Percentiles rank a stretch among this genome's conserved stretches.
Evolutionary conservation across 2,113 vertebrate species (phyloP).

Genomic region (Onychostoma macrolepis): DNA sequence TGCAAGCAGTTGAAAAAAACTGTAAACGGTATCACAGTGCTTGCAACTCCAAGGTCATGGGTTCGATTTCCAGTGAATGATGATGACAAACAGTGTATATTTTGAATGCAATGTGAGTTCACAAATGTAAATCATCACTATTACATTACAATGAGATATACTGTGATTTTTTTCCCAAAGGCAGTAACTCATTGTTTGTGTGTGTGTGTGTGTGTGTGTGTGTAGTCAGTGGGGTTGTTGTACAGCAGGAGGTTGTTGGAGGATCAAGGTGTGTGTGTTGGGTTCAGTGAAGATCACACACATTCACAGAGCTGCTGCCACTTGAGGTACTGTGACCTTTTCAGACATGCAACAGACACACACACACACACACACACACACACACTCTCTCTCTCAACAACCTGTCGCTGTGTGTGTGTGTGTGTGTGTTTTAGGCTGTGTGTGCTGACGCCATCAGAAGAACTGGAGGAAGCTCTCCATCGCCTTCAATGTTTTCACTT

Average conservation of each 20-base stretch:
- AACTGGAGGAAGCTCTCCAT: slow-evolving; percentile 60
- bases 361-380: slow-evolving; percentile 24
- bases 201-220: not conserved
- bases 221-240: slow-evolving; percentile 56
- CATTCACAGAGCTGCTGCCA: slow-evolving; percentile 43
- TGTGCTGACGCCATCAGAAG: slow-evolving; percentile 55
- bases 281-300: slow-evolving; percentile 48
- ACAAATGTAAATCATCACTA: too few relatives aligned
- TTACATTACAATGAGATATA: not conserved
- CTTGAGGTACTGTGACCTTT: slow-evolving; percentile 56
- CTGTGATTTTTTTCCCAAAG: not conserved
- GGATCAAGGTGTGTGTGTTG: slow-evolving; percentile 63
- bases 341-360: slow-evolving; percentile 30
- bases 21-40: too few relatives aligned
- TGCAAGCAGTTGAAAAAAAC: too few relatives aligned
- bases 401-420: not conserved
- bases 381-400: not conserved
- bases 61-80: too few relatives aligned
- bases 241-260: slow-evolving; percentile 68
- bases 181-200: too few relatives aligned
- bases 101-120: too few relatives aligned
- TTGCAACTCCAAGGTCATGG: too few relatives aligned
- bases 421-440: slow-evolving; percentile 56
- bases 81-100: too few relatives aligned
- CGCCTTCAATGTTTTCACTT: slow-evolving; percentile 64